Conservation (phyloP, 2,888 invertebrate genomes). For the Theodoxus fluviatilis region DNA sequence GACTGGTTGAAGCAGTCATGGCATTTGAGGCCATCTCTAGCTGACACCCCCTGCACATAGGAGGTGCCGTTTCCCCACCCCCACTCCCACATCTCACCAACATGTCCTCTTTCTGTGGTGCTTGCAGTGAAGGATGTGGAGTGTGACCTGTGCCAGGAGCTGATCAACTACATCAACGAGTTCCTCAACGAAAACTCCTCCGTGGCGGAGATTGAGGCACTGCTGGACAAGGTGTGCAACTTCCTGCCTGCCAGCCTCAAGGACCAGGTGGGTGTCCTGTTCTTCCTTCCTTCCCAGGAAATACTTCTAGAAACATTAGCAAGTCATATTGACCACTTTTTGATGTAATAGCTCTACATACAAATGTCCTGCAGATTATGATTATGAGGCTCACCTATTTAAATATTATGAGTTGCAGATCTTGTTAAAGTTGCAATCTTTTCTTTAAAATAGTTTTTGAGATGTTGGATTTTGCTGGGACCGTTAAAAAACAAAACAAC, state of each 20-base stretch:
- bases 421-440: too few relatives aligned
- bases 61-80: too few relatives aligned
- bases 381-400: neutral
- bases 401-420: too few relatives aligned
- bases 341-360: neutral
- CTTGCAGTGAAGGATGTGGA: constrained; percentile 14
- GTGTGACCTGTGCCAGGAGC: constrained; percentile 28
- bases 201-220: constrained; percentile 21
- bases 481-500: too few relatives aligned
- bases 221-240: constrained; percentile 28
- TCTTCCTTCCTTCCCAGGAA: too few relatives aligned
- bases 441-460: too few relatives aligned
- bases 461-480: too few relatives aligned
- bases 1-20: too few relatives aligned
- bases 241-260: constrained; percentile 20
- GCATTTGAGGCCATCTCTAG: too few relatives aligned
- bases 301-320: neutral
- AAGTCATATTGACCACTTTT: neutral
- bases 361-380: neutral
- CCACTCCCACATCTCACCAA: too few relatives aligned
- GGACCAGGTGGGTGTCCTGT: constrained; percentile 18
- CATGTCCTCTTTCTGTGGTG: too few relatives aligned
- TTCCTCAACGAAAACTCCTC: constrained; percentile 19
- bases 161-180: constrained; percentile 24
- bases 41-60: too few relatives aligned